Percentiles rank a stretch among this genome's conserved stretches.
Evolutionary conservation across 1,140 invertebrate genomes (phyloP).

Genomic region (Stegodyphus mimosarum): DNA sequence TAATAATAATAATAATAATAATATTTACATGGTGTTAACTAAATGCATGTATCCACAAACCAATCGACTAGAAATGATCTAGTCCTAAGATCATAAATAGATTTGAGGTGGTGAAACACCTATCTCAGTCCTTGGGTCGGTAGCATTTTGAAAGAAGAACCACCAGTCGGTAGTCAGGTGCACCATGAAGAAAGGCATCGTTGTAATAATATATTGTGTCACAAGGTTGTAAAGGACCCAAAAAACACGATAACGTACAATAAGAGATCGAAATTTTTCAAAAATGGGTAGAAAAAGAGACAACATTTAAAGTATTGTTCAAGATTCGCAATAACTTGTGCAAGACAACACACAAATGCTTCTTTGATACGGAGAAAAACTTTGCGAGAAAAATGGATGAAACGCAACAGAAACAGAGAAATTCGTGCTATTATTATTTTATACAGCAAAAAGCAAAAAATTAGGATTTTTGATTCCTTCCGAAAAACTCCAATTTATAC

Average conservation of each 20-base stretch:
- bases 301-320: conserved; percentile 59
- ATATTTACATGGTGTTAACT: conserved; percentile 53
- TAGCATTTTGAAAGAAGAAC: conserved; percentile 32
- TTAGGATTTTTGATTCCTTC: neutral
- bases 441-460: neutral
- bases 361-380: neutral
- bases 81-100: conserved; percentile 53
- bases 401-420: neutral
- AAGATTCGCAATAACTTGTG: conserved; percentile 58
- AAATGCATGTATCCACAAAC: conserved; percentile 48
- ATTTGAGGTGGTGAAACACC: conserved; percentile 15
- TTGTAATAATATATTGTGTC: conserved; percentile 59
- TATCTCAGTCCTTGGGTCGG: conserved; percentile 22
- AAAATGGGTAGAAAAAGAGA: conserved; percentile 61
- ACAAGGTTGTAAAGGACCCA: conserved; percentile 60
- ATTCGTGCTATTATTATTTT: neutral
- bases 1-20: conserved; percentile 29
- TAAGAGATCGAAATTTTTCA: conserved; percentile 58
- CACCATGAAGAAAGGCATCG: conserved; percentile 58
- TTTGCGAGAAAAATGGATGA: neutral
- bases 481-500: neutral
- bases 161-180: conserved; percentile 44
- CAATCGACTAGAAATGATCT: conserved; percentile 51
- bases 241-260: conserved; percentile 59
- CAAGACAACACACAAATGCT: conserved; percentile 53